Evolutionary conservation across 2,888 invertebrate genomes (phyloP).

Genomic region (Eustalomyia histrio): DNA sequence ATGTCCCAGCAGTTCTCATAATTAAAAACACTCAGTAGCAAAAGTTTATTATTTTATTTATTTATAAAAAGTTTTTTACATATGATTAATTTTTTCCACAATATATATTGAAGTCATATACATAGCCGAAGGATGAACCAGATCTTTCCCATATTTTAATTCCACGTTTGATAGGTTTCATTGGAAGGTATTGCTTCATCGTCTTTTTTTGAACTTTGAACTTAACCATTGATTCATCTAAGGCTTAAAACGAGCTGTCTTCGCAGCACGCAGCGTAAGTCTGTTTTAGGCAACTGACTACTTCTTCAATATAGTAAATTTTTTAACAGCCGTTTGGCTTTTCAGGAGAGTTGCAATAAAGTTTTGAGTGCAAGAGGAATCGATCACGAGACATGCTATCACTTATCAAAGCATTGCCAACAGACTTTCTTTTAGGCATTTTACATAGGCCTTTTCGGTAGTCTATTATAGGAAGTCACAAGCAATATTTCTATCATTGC

Average conservation of each 20-base stretch:
- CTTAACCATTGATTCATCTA: constrained; percentile 1
- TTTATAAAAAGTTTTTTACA: no score
- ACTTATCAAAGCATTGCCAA: no score
- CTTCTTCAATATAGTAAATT: not conserved
- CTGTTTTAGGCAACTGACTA: constrained; percentile 4
- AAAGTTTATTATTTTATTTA: no score
- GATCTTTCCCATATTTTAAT: constrained; percentile 40
- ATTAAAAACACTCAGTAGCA: not conserved
- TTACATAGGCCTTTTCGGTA: not conserved
- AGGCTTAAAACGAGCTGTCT: constrained; percentile 7
- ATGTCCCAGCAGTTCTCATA: no score
- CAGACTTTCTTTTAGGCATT: no score
- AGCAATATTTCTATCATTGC: no score
- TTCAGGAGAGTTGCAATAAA: constrained; percentile 8
- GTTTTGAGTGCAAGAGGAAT: no score
- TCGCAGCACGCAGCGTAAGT: constrained; percentile 2
- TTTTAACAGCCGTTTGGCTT: not conserved
- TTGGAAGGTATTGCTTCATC: constrained; percentile 6
- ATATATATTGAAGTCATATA: constrained; percentile 52
- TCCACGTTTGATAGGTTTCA: constrained; percentile 19
- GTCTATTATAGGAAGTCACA: no score
- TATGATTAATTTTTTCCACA: constrained; percentile 43
- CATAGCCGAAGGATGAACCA: constrained; percentile 35
- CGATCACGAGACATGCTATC: no score
- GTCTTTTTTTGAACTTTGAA: not conserved